Evolutionary conservation across 2,888 invertebrate genomes (phyloP).

Genomic region (Coelinius sp.): DNA sequence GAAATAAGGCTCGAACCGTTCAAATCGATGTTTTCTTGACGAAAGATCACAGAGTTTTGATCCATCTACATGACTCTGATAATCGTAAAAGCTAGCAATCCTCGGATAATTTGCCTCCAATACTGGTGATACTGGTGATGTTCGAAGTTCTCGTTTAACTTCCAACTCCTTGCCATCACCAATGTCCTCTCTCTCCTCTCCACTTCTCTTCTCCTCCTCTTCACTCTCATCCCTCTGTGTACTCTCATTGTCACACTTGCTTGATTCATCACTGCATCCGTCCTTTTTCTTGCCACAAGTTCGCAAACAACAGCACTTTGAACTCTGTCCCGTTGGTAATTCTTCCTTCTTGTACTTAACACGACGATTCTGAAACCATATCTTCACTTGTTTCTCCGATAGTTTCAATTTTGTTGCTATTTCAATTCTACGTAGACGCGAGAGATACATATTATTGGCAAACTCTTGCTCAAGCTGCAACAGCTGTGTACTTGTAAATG

Average conservation of each 20-base stretch:
- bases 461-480: slow-evolving; percentile 87
- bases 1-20: slow-evolving; percentile 47
- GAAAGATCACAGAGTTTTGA: slow-evolving; percentile 50
- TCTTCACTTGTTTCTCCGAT: slow-evolving; percentile 95
- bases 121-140: slow-evolving; percentile 35
- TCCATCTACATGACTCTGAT: slow-evolving; percentile 33
- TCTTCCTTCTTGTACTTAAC: slow-evolving; percentile 95
- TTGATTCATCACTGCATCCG: slow-evolving; percentile 51
- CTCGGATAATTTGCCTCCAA: slow-evolving; percentile 42
- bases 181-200: slow-evolving; percentile 17
- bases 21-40: slow-evolving; percentile 55
- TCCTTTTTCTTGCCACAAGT: slow-evolving; percentile 70
- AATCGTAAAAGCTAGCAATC: slow-evolving; percentile 42
- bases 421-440: slow-evolving; percentile 89
- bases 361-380: slow-evolving; percentile 95
- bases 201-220: slow-evolving; percentile 25
- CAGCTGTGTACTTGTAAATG: slow-evolving; percentile 91
- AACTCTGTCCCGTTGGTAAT: slow-evolving; percentile 71
- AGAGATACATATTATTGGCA: slow-evolving; percentile 90
- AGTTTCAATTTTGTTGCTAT: slow-evolving; percentile 90
- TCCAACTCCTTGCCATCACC: slow-evolving; percentile 33
- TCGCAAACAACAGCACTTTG: slow-evolving; percentile 73
- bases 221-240: slow-evolving; percentile 36
- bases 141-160: slow-evolving; percentile 21
- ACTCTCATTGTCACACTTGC: slow-evolving; percentile 45